Evolutionary conservation across 2,113 vertebrate species (phyloP).

Genomic region (Myotis davidii): DNA sequence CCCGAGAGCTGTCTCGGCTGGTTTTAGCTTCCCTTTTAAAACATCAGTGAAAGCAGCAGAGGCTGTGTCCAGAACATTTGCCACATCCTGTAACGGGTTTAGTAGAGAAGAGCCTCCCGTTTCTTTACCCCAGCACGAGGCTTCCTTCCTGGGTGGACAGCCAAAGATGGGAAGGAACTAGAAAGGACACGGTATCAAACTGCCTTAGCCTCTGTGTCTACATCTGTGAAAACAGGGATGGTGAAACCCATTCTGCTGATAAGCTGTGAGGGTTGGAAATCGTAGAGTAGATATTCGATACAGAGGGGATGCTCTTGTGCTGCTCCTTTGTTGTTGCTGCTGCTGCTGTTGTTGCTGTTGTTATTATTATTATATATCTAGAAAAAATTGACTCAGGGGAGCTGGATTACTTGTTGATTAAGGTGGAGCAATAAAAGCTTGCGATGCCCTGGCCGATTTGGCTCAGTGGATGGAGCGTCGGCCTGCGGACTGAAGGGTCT

Average conservation of each 20-base stretch:
- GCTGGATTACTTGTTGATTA: neutral
- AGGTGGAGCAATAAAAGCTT: neutral
- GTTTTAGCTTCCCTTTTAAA: constrained; percentile 61
- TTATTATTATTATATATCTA: neutral
- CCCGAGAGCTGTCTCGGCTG: constrained; percentile 55
- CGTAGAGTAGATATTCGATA: too few species aligned
- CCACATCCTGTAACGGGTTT: constrained; percentile 29
- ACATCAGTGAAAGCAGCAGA: constrained; percentile 62
- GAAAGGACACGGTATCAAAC: neutral
- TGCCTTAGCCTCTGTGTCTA: neutral
- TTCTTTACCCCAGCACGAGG: neutral
- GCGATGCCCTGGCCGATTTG: too few species aligned
- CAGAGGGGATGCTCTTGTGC: neutral
- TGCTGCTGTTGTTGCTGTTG: neutral
- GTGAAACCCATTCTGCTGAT: neutral
- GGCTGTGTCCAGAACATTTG: constrained; percentile 33
- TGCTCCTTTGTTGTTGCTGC: neutral
- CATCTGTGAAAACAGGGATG: neutral
- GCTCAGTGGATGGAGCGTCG: too few species aligned
- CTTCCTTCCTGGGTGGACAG: neutral
- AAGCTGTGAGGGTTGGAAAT: neutral
- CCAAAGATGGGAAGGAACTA: neutral
- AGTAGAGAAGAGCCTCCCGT: neutral
- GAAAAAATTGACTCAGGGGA: neutral
- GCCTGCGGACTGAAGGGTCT: too few species aligned